Evolutionary conservation across 2,113 vertebrate species (phyloP).

Genomic region (Stomatorhinus ivindoensis): DNA sequence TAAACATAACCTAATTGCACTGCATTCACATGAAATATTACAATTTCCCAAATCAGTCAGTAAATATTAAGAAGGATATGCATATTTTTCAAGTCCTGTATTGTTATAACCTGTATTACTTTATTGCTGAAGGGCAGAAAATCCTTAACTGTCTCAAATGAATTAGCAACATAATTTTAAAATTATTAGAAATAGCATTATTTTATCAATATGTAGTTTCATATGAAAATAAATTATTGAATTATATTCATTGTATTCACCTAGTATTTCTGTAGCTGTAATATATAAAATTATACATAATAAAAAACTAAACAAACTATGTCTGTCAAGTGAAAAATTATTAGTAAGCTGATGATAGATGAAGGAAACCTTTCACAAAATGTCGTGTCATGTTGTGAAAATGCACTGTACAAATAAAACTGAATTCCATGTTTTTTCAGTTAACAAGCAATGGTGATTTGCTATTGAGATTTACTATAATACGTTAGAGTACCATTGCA

Average conservation of each 20-base stretch:
- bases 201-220: not conserved
- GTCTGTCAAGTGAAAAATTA: not conserved
- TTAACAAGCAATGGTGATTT: not conserved
- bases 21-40: not conserved
- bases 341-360: not conserved
- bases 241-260: not conserved
- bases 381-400: not conserved
- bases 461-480: not conserved
- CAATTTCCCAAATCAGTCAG: not conserved
- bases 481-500: not conserved
- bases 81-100: not conserved
- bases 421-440: not conserved
- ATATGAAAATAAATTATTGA: not conserved
- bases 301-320: not conserved
- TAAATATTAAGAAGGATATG: not conserved
- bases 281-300: not conserved
- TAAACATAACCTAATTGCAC: not conserved
- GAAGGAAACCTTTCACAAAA: not conserved
- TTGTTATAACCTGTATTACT: not conserved
- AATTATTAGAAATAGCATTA: not conserved
- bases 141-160: not conserved
- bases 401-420: not conserved
- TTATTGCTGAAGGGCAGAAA: not conserved
- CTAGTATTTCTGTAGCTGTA: not conserved
- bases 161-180: not conserved